These are phyloP conservation scores for Oreotragus oreotragus DNA, from an alignment of 2,113 vertebrate genomes.

Conservation along the genomic window DNA sequence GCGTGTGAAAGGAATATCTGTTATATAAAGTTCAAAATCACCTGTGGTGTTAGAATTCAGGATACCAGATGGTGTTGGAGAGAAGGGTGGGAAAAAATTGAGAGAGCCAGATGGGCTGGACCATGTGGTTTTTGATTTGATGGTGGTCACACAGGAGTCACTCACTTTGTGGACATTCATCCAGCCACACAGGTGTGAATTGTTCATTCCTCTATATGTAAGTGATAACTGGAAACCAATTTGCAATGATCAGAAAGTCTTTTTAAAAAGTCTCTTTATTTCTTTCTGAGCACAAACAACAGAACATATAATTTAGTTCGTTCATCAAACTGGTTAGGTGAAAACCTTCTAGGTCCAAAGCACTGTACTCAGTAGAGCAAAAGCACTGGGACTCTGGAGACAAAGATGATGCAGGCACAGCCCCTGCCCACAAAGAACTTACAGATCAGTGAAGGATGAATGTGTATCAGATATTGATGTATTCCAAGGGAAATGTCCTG, in stretches of 20 bases:
- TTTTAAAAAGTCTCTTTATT: not conserved
- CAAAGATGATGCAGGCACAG: not conserved
- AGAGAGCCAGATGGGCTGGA: not conserved
- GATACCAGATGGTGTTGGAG: not conserved
- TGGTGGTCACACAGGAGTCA: not conserved
- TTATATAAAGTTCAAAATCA: not conserved
- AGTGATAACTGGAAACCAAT: not conserved
- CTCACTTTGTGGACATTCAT: not conserved
- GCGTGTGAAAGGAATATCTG: not conserved
- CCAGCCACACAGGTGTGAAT: not conserved
- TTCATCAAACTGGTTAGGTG: not conserved
- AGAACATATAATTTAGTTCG: not conserved
- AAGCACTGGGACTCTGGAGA: not conserved
- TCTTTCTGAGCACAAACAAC: not conserved
- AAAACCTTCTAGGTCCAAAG: not conserved
- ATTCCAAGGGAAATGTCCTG: not conserved
- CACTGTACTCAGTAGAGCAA: not conserved
- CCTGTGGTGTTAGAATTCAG: not conserved
- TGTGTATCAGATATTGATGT: rapidly evolving
- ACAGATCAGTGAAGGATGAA: not conserved
- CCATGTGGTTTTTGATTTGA: not conserved
- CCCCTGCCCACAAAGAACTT: not conserved
- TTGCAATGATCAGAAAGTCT: not conserved
- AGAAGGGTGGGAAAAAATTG: not conserved
- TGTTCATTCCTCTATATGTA: not conserved